Evolutionary conservation across 2,888 invertebrate genomes (phyloP).

Genomic region (Dorcus parallelipipedus): DNA sequence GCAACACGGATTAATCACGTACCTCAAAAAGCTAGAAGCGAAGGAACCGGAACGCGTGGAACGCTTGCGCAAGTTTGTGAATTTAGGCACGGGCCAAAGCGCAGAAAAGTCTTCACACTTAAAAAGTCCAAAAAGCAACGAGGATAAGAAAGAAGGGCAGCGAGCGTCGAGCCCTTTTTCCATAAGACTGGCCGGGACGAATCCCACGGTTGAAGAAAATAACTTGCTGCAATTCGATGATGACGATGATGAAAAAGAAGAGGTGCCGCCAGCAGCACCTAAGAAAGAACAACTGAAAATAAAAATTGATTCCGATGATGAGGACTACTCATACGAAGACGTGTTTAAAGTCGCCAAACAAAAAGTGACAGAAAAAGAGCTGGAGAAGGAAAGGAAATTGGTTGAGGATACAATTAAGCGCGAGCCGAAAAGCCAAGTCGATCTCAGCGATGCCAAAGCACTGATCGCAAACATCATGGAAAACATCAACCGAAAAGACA

Average conservation of each 20-base stretch:
- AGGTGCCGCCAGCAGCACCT: conserved; percentile 3
- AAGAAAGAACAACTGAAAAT: conserved; percentile 31
- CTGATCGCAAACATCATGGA: conserved; percentile 63
- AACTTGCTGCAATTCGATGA: conserved; percentile 35
- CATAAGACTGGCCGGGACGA: conserved; percentile 46
- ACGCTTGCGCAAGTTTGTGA: conserved; percentile 71
- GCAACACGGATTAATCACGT: conserved; percentile 77
- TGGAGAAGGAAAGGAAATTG: conserved; percentile 45
- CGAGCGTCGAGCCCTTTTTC: conserved; percentile 51
- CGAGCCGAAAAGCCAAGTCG: conserved; percentile 43
- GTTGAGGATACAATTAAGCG: conserved; percentile 35
- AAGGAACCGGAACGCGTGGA: conserved; percentile 76
- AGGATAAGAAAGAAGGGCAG: conserved; percentile 10
- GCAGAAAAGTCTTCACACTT: conserved; percentile 13
- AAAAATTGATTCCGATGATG: conserved; percentile 62
- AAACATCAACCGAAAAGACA: conserved; percentile 11
- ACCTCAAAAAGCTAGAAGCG: conserved; percentile 76
- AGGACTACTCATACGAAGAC: conserved; percentile 82
- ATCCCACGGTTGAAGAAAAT: conserved; percentile 42
- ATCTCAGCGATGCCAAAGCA: conserved; percentile 57
- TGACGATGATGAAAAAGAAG: conserved; percentile 2
- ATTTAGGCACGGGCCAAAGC: conserved; percentile 48
- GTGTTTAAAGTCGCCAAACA: conserved; percentile 73
- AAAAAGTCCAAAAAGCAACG: not conserved
- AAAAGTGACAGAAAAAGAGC: conserved; percentile 57